Conservation (phyloP, 2,113 vertebrate species). For the Rhynchopsitta pachyrhyncha region DNA sequence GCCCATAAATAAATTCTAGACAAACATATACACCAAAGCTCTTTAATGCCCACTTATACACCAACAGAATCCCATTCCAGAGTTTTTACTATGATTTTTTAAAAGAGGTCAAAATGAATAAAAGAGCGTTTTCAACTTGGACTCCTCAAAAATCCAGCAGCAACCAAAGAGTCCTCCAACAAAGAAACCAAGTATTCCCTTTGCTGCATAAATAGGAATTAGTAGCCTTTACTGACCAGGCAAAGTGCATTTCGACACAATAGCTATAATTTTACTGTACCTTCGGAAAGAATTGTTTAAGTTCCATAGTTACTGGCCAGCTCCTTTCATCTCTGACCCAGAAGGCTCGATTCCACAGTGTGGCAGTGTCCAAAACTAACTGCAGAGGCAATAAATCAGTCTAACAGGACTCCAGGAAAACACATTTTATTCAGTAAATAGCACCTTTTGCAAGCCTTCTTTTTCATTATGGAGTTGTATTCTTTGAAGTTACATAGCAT, state of each 20-base stretch:
- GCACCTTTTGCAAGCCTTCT: not conserved
- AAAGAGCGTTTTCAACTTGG: not conserved
- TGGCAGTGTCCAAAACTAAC: not conserved
- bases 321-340: constrained; percentile 54
- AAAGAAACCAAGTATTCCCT: not conserved
- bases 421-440: not conserved
- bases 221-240: not conserved
- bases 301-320: not conserved
- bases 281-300: not conserved
- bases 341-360: not conserved
- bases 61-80: not conserved
- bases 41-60: not conserved
- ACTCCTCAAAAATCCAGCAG: not conserved
- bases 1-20: not conserved
- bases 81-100: not conserved
- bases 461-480: not conserved
- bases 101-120: not conserved
- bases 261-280: not conserved
- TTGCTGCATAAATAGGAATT: not conserved
- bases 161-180: not conserved
- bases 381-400: not conserved
- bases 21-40: not conserved
- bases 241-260: not conserved
- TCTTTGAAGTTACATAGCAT: not conserved
- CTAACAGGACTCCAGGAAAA: not conserved